Evolutionary conservation across 2,113 vertebrate genomes (phyloP), one percentile per base, ranked within the genome.

Genomic region (Syrmaticus mikado): DNA sequence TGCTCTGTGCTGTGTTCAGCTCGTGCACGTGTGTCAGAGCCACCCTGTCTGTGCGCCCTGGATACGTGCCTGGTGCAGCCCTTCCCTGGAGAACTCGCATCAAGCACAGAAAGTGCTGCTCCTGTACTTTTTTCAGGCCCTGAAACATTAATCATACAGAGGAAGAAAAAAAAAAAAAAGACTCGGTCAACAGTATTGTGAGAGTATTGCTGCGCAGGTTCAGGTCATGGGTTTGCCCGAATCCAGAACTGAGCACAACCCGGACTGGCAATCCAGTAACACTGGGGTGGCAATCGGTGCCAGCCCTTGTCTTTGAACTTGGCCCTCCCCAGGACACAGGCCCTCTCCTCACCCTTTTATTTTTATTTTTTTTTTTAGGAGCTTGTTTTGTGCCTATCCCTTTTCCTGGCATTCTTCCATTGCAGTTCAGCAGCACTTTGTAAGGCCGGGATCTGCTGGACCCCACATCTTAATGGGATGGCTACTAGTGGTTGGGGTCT

Each of bases 91-190:
- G 95, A 94, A 68, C 85, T 65, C 70, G 6, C 74, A 92, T 68
- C 94, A 65, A 90, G 61, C 85, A 85, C 87, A 92, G 77, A 94
- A 96, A 94, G 77, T 84, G 95, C 93, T 95, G 94, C 91, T 87
- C 94, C 91, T 92, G 89, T 94, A 48, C 91, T 94, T 91, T 95
- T 95, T 70, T 94, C 68, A 90, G 87, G 64, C 70, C 48, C 89
- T 79, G 80, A 91, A 90, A 95, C 91, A 86, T 95, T 93, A 94
- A 95, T 97, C 93, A 95, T 13, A 53, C 14, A 16, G 68, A 81
- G 43, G 38, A 87, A 52, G 14, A 16, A 16, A 77, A 90, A 82
- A 89, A 93, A 94, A 89, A 93, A 94, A 91, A 72, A 78, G 72
- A 67, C 85, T 93, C 93, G 81, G 85, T 81, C 89, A 41, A 94